Evolutionary conservation across 2,113 vertebrate genomes (phyloP).

Genomic region (Formicarius rufipectus): DNA sequence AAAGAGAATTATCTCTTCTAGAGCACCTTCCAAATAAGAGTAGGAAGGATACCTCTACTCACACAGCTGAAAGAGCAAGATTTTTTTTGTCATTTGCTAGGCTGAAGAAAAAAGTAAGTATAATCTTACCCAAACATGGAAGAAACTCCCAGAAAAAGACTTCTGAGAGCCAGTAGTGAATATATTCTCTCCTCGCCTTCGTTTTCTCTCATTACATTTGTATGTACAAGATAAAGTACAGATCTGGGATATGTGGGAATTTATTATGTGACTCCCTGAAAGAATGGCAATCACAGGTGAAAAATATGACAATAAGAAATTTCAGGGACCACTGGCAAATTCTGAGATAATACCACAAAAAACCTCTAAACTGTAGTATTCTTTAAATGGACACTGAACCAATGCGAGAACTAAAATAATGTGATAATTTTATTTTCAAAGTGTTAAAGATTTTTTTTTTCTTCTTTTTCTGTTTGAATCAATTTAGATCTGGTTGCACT

Average conservation of each 20-base stretch:
- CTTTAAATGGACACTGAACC: not conserved
- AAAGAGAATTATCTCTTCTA: not conserved
- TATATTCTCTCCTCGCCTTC: not conserved
- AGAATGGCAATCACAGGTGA: not conserved
- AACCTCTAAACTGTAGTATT: not conserved
- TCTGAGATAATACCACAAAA: not conserved
- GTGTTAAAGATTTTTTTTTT: not conserved
- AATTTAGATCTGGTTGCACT: constrained; percentile 77
- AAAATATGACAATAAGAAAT: not conserved
- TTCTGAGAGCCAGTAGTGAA: not conserved
- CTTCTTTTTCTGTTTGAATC: constrained; percentile 1
- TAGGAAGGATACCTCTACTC: not conserved
- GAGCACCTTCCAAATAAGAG: not conserved
- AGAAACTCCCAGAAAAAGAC: not conserved
- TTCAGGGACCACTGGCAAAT: not conserved
- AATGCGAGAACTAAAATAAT: not conserved
- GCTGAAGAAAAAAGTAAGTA: not conserved
- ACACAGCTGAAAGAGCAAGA: not conserved
- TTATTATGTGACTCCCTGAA: not conserved
- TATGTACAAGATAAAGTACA: not conserved
- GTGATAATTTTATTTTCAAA: not conserved
- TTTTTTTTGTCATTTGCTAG: not conserved
- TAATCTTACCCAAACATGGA: not conserved
- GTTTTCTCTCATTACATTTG: not conserved
- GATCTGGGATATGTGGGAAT: not conserved